Evolutionary conservation across 2,888 invertebrate species (phyloP).

Genomic region (Dicycla oo): DNA sequence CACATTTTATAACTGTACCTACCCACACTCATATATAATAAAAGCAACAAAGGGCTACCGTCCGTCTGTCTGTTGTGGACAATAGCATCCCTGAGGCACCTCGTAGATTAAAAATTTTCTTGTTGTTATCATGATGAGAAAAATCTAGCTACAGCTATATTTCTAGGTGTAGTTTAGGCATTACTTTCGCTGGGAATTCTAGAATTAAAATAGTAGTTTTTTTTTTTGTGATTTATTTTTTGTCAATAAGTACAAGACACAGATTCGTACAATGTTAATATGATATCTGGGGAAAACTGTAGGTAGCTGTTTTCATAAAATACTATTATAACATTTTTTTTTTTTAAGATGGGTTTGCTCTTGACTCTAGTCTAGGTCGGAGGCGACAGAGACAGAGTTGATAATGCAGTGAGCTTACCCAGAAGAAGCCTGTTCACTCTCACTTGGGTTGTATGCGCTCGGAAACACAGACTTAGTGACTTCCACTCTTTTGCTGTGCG

Average conservation of each 20-base stretch:
- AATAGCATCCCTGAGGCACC: constrained; percentile 65
- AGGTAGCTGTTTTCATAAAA: no score
- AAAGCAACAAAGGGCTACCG: constrained; percentile 58
- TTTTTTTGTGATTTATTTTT: background rate
- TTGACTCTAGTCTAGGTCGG: no score
- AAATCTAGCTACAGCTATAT: constrained; percentile 22
- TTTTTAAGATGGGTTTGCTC: no score
- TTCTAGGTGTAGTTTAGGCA: constrained; percentile 15
- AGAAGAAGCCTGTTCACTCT: no score
- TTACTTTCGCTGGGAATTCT: constrained; percentile 16
- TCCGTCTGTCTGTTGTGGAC: constrained; percentile 68
- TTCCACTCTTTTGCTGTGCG: no score
- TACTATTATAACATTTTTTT: no score
- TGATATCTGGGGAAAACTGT: background rate
- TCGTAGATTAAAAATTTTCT: constrained; percentile 67
- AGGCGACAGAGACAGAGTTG: no score
- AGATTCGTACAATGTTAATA: background rate
- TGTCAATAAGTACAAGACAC: background rate
- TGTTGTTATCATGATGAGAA: constrained; percentile 64
- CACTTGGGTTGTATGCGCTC: no score
- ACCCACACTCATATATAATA: constrained; percentile 19
- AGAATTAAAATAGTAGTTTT: background rate
- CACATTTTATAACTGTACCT: background rate
- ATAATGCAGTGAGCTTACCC: no score
- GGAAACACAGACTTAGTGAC: no score